A percentile compares a stretch with the other conserved stretches of the same genome.
Conservation (phyloP, 2,888 invertebrate species). For the Dromius quadrimaculatus region DNA sequence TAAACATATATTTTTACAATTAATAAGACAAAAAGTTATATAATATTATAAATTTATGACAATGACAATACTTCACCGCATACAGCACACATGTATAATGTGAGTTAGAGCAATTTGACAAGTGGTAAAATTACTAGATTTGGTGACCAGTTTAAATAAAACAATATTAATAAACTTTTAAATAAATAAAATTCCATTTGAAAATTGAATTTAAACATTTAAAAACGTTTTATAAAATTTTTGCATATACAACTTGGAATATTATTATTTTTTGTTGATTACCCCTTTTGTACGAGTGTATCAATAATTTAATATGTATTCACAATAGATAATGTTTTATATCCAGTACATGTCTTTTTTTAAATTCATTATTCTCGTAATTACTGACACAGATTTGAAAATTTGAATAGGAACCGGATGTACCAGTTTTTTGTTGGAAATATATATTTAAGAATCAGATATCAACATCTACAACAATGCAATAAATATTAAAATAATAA, state of each 20-base stretch:
- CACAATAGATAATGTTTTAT: too few species aligned
- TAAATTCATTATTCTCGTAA: too few species aligned
- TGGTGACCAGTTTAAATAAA: constrained; percentile 4
- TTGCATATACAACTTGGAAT: too few species aligned
- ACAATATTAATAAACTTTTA: not conserved
- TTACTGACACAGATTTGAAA: not conserved
- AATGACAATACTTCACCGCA: constrained; percentile 14
- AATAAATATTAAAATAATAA: not conserved
- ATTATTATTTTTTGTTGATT: too few species aligned
- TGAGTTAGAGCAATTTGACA: constrained; percentile 22
- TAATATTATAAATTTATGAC: constrained; percentile 47
- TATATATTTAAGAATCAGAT: not conserved
- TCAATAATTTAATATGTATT: too few species aligned
- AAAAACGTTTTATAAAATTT: too few species aligned
- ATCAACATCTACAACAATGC: not conserved
- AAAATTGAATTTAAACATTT: not conserved
- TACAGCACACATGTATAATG: constrained; percentile 46
- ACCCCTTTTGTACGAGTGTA: too few species aligned
- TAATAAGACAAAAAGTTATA: constrained; percentile 46
- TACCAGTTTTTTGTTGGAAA: not conserved
- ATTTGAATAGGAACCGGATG: constrained; percentile 8
- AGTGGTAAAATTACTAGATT: constrained; percentile 42
- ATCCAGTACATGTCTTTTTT: too few species aligned
- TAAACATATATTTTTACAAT: constrained; percentile 42
- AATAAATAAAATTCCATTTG: not conserved